These are phyloP conservation scores for Drosophila testacea DNA, from an alignment of 2,888 invertebrate genomes.

Conservation along the genomic window DNA sequence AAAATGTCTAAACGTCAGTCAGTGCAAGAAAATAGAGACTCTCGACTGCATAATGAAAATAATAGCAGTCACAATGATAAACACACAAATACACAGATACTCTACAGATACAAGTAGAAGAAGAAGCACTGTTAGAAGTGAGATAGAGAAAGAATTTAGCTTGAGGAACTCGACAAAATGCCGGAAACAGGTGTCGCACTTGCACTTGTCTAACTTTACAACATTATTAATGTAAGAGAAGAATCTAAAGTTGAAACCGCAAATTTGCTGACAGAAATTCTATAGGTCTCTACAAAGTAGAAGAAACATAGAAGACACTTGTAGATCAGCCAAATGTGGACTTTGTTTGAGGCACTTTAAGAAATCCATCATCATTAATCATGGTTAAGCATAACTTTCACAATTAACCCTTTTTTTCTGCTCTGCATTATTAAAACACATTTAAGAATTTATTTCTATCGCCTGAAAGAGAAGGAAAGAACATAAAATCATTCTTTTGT, in stretches of 20 bases:
- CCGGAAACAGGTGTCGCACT: constrained; percentile 77
- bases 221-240: constrained; percentile 25
- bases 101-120: constrained; percentile 17
- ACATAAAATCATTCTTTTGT: not conserved
- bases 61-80: constrained; percentile 57
- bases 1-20: constrained; percentile 48
- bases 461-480: not conserved
- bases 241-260: constrained; percentile 13
- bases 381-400: constrained; percentile 43
- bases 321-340: constrained; percentile 1
- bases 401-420: constrained; percentile 15
- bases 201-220: constrained; percentile 49
- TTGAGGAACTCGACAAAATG: constrained; percentile 32
- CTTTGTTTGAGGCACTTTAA: constrained; percentile 13
- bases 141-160: constrained; percentile 7
- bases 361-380: constrained; percentile 46
- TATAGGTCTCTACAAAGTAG: not conserved
- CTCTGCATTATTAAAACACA: constrained; percentile 2
- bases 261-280: constrained; percentile 9
- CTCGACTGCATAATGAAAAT: constrained; percentile 67
- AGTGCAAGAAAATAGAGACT: constrained; percentile 29
- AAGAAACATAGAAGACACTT: not conserved
- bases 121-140: not conserved
- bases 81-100: constrained; percentile 19
- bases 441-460: constrained; percentile 11